These are phyloP conservation scores for Lagorchestes hirsutus DNA, from an alignment of 2,797 vertebrate genomes.

Conservation along the genomic window DNA sequence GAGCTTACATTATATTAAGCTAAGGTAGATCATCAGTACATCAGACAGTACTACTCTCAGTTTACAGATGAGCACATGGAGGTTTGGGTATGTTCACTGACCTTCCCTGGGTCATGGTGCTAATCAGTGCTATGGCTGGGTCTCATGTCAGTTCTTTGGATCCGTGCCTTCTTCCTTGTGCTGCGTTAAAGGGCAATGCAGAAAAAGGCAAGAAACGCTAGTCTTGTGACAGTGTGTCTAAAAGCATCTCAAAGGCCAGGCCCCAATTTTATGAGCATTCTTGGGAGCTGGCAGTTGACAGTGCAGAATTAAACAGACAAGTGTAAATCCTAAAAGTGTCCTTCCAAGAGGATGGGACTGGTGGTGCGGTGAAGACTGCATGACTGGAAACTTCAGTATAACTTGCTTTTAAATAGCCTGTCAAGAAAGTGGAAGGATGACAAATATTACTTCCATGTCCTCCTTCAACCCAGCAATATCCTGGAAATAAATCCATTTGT, in stretches of 20 bases:
- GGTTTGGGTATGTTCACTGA: neutral
- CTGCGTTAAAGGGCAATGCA: neutral
- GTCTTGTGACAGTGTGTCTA: neutral
- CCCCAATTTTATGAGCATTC: neutral
- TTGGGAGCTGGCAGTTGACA: neutral
- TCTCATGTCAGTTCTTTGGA: neutral
- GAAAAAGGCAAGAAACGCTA: neutral
- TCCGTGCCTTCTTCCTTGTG: neutral
- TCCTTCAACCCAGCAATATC: slow-evolving; percentile 6
- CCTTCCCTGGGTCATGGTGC: neutral
- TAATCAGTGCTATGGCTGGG: neutral
- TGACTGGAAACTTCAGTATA: neutral
- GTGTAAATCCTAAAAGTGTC: neutral
- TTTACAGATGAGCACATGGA: neutral
- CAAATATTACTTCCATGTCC: slow-evolving; percentile 3
- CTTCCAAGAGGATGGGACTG: neutral
- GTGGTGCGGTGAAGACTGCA: neutral
- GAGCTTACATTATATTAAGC: neutral
- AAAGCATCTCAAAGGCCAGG: neutral
- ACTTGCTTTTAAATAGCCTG: neutral
- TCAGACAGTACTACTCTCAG: neutral
- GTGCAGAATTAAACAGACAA: neutral
- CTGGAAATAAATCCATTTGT: slow-evolving; percentile 12
- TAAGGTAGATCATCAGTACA: neutral
- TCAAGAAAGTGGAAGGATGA: neutral